These are phyloP conservation scores for Kryptolebias marmoratus DNA, from an alignment of 2,113 vertebrate species.

Conservation along the genomic window DNA sequence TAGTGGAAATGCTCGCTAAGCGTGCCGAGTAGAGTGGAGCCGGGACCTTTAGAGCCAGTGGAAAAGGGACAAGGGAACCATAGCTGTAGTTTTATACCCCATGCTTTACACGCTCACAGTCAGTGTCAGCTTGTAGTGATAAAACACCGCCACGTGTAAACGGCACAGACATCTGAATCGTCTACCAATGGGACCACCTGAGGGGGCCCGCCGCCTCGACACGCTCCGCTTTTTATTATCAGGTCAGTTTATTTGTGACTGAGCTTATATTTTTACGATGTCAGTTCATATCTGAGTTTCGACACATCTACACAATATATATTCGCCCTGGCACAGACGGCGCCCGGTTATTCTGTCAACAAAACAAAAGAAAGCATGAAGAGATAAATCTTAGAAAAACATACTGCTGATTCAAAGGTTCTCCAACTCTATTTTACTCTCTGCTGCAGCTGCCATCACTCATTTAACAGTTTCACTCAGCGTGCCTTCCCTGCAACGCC, in stretches of 20 bases:
- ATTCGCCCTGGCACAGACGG: background rate
- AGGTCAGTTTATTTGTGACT: conserved; percentile 1
- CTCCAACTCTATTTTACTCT: conserved; percentile 18
- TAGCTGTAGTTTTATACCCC: background rate
- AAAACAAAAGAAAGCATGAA: conserved; percentile 12
- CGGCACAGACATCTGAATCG: background rate
- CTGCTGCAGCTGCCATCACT: conserved; percentile 34
- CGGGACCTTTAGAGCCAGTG: no score
- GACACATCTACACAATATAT: background rate
- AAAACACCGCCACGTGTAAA: background rate
- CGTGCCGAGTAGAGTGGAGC: no score
- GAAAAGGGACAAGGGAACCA: no score
- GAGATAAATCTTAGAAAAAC: conserved; percentile 18
- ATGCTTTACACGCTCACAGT: background rate
- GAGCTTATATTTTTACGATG: background rate
- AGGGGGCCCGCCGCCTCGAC: background rate
- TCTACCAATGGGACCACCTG: background rate
- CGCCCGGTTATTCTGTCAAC: conserved; percentile 18
- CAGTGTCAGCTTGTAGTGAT: background rate
- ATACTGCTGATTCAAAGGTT: conserved; percentile 28
- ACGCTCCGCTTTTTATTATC: background rate
- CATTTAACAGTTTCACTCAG: conserved; percentile 31
- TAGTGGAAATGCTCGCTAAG: no score
- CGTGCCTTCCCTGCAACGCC: background rate
- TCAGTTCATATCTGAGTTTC: background rate